Percentiles rank a stretch among this genome's conserved stretches.
These are phyloP conservation scores for Apantesis nais DNA, from an alignment of 2,888 invertebrate species.

Conservation along the genomic window DNA sequence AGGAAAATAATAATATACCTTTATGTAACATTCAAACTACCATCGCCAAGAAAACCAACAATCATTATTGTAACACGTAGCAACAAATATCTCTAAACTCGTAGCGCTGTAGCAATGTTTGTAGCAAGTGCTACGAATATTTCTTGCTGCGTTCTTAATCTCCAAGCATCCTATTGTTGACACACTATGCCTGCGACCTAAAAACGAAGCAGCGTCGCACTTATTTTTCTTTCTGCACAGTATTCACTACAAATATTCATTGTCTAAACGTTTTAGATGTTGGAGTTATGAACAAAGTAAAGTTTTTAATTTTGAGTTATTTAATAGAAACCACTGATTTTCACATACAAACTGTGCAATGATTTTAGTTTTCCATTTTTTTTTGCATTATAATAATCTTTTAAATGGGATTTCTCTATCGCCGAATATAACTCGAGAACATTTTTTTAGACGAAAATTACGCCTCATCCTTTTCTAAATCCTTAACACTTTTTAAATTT, in stretches of 20 bases:
- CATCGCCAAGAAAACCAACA: constrained; percentile 23
- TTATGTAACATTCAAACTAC: background rate
- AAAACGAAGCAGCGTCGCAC: constrained; percentile 52
- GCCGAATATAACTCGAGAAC: background rate
- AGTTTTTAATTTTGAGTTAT: background rate
- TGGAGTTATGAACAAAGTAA: background rate
- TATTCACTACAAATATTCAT: constrained; percentile 3
- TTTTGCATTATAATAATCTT: background rate
- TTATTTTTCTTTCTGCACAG: constrained; percentile 7
- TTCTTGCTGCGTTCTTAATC: constrained; percentile 61
- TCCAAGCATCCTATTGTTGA: constrained; percentile 65
- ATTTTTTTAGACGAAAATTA: background rate
- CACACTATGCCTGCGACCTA: constrained; percentile 64
- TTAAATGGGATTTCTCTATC: background rate
- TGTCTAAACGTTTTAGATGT: background rate
- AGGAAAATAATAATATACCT: background rate
- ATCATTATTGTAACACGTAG: constrained; percentile 24
- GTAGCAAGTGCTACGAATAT: constrained; percentile 31
- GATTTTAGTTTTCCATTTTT: background rate
- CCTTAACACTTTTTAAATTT: background rate
- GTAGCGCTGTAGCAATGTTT: constrained; percentile 20
- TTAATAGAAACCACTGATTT: too few relatives aligned
- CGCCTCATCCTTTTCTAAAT: background rate
- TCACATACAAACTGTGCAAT: background rate
- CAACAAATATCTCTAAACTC: constrained; percentile 22